Evolutionary conservation across 2,113 vertebrate genomes (phyloP), one percentile per base, ranked within the genome.

Genomic region (Turnix velox): DNA sequence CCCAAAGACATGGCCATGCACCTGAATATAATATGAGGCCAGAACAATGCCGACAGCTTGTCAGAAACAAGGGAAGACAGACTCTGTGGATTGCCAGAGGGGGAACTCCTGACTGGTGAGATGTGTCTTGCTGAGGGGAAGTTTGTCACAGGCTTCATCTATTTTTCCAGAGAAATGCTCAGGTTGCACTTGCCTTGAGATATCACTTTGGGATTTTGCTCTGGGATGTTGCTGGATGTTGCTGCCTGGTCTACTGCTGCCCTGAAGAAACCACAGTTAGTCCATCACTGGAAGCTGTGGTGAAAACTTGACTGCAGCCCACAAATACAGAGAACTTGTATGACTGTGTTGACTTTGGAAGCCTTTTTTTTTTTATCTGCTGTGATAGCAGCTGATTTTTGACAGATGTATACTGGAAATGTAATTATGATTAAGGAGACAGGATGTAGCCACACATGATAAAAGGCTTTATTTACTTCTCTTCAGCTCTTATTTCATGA

Each of bases 401-500:
- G 49, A 69, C 54, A 69, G 69, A 51, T 45, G 23, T 71, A 8
- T 40, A 28, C 79, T 58, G 35, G 42, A 78, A 93, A 87, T 37
- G 37, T 40, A 81, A 57, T 27, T 37, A 74, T 28, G 65, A 63
- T 82, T 82, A 73, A 83, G 52, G 54, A 80, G 73, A 52, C 31
- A 72, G 42, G 75, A 87, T 65, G 73, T 57, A 88, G 73, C 49
- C 51, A 49, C 58, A 63, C 35, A 62, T 72, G 27, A 72, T 76
- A 59, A 86, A 88, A 49, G 33, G 40, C 12, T 83, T 88, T 88
- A 84, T 92, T 95, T 92, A 92, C 66, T 59, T 85, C 84, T 81
- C 45, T 66, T 61, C 42, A 12, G 35, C 45, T 77, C 45, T 57
- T 92, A 81, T 30, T 73, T 87, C 20, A 69, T 54, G 13, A 61